A percentile compares a stretch with the other conserved stretches of the same genome.
Evolutionary conservation across 2,888 invertebrate genomes (phyloP).

Genomic region (Drosophila tripunctata): DNA sequence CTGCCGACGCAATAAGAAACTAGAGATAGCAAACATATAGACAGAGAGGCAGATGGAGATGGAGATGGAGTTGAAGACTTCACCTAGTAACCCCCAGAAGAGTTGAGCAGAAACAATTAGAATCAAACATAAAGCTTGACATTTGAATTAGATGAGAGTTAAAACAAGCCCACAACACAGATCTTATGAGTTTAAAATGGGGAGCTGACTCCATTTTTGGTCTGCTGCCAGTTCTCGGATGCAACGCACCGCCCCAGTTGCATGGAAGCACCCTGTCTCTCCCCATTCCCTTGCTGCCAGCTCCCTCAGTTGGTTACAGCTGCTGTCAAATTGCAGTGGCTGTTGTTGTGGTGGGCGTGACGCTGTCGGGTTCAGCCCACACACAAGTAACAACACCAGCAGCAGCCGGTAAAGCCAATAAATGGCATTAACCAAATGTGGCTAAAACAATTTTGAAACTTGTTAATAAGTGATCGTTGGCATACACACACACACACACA

Average conservation of each 20-base stretch:
- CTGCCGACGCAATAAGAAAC: conserved; percentile 27
- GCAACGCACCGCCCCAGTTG: conserved; percentile 55
- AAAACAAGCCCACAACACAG: conserved; percentile 40
- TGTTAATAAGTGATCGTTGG: conserved; percentile 69
- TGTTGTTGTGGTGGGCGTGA: conserved; percentile 60
- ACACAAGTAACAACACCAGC: conserved; percentile 54
- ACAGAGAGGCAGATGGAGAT: background rate
- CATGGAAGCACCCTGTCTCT: background rate
- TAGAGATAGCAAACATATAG: background rate
- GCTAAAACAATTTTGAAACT: conserved; percentile 76
- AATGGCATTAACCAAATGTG: conserved; percentile 79
- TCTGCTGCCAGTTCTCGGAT: conserved; percentile 54
- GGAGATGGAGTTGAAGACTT: conserved; percentile 33
- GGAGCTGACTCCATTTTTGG: conserved; percentile 46
- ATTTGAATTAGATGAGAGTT: conserved; percentile 61
- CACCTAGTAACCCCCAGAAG: conserved; percentile 64
- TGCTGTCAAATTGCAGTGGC: conserved; percentile 59
- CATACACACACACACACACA: conserved; percentile 30
- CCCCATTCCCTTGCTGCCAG: background rate
- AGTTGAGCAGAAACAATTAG: conserved; percentile 65
- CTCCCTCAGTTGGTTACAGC: conserved; percentile 20
- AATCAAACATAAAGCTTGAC: conserved; percentile 59
- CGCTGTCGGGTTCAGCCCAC: conserved; percentile 44
- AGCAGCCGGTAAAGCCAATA: conserved; percentile 63
- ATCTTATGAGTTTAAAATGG: background rate